Base-by-base conservation (phyloP, 2,888 invertebrate species). In the Calliopum simillimum region DNA sequence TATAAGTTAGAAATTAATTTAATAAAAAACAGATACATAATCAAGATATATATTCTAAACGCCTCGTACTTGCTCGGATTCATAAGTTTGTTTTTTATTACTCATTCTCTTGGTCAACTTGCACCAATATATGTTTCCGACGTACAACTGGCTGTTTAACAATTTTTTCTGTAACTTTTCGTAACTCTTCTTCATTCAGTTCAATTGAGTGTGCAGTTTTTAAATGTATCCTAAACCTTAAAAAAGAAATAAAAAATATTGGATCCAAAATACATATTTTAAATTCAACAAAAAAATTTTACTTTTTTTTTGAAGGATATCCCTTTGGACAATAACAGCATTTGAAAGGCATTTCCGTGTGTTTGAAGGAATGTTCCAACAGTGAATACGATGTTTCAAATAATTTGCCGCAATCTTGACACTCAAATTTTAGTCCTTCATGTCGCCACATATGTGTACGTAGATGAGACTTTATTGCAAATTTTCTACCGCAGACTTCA, bases 391-490 rank as follows among this genome's bases (percentile, higher is more conserved):
- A 77, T 8, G 77, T 76, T 2, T 74, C 71, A 71, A 78, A 79
- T 4, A 79, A 68, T 63, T 78, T 78, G 4, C 79, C 78, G 70
- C 79, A 79, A 53, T 78, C 75, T 65, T 77, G 76, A 66, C 79
- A 79, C 68, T 79, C 76, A 6, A 78, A 44, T 56, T 79, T 79
- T 8, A 78, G 69, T 25, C 77, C 76, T 64, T 79, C 76, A 71
- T 79, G 79, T 23, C 76, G 76, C 76, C 76, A 77, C 78, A 78
- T 78, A 51, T 79, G 79, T 16, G 79, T 74, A n/a, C 74, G 74
- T 21, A 79, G 41, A 43, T 79, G 78, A 1, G 76, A 76, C 43
- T 77, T 79, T 41, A 78, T 78, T 2, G 77, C 77, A 53, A 79
- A 79, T 53, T 76, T 76, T 53, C 76, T 78, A 4, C 71, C 73